phyloP scores from a whole-genome alignment of 2,888 invertebrate species.

The Ophioninae sp. region DNA sequence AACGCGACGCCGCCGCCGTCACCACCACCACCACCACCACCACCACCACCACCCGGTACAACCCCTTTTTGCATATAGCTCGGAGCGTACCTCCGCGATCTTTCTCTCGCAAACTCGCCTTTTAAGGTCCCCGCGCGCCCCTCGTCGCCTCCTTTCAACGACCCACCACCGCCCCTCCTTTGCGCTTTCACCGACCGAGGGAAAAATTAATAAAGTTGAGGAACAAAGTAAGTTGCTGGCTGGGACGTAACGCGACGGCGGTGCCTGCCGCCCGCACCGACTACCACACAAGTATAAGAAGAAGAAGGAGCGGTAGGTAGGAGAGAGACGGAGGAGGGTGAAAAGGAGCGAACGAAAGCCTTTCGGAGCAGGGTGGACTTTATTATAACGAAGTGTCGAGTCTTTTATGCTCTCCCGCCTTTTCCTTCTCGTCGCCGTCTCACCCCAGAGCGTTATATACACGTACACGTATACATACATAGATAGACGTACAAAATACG shows the following conservation, averaged over 20 bases:
- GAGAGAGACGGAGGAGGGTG: slow-evolving; percentile 46
- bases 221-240: slow-evolving; percentile 80
- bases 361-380: slow-evolving; percentile 79
- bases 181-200: slow-evolving; percentile 77
- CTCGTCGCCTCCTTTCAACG: not conserved
- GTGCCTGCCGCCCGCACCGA: slow-evolving; percentile 56
- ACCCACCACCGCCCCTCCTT: not conserved
- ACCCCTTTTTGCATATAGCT: slow-evolving; percentile 61
- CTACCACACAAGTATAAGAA: slow-evolving; percentile 40
- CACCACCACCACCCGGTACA: slow-evolving; percentile 29
- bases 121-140: slow-evolving; percentile 34
- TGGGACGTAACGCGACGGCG: slow-evolving; percentile 77
- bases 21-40: slow-evolving; percentile 30
- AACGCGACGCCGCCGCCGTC: slow-evolving; percentile 47
- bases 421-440: slow-evolving; percentile 63
- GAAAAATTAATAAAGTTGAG: slow-evolving; percentile 82
- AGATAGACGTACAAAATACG: not conserved
- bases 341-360: slow-evolving; percentile 69
- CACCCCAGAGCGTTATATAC: slow-evolving; percentile 35
- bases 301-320: slow-evolving; percentile 16
- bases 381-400: slow-evolving; percentile 81
- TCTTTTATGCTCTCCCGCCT: slow-evolving; percentile 78
- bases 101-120: slow-evolving; percentile 43
- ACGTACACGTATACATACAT: slow-evolving; percentile 14
- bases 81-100: slow-evolving; percentile 45